Conservation (phyloP, 2,797 vertebrate species). For the Acrossocheilus fasciatus region DNA sequence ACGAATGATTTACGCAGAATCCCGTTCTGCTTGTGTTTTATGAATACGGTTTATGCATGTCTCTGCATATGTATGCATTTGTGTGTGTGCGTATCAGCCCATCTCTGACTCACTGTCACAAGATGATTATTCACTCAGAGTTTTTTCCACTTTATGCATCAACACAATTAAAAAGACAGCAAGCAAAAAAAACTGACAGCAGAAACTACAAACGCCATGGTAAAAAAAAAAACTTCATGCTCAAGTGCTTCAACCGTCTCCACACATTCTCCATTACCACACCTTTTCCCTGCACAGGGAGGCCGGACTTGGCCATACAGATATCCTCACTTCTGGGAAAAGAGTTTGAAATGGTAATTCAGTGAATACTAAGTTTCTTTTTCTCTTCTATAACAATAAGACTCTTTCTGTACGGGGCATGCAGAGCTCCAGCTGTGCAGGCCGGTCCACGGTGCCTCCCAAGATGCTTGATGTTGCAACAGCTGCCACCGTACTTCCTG, state of each 20-base stretch:
- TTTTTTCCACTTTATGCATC: slow-evolving; percentile 4
- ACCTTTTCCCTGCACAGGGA: slow-evolving; percentile 25
- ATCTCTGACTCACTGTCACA: slow-evolving; percentile 60
- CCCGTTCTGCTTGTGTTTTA: slow-evolving; percentile 8
- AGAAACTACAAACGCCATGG: not conserved
- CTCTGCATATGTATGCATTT: slow-evolving; percentile 5
- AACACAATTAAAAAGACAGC: slow-evolving; percentile 29
- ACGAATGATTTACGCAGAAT: not conserved
- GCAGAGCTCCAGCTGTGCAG: slow-evolving; percentile 59
- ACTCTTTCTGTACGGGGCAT: slow-evolving; percentile 46
- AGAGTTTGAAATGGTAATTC: slow-evolving; percentile 53
- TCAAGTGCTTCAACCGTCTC: not conserved
- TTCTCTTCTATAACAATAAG: slow-evolving; percentile 54
- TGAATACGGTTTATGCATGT: not conserved
- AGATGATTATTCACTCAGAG: slow-evolving; percentile 54
- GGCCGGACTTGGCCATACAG: slow-evolving; percentile 34
- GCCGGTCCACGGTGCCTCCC: slow-evolving; percentile 52
- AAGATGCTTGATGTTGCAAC: slow-evolving; percentile 71
- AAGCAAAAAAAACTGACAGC: not conserved
- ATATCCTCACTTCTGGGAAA: slow-evolving; percentile 41
- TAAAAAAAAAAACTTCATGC: not conserved
- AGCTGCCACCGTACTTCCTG: slow-evolving; percentile 69
- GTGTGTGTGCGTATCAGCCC: slow-evolving; percentile 35
- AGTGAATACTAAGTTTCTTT: slow-evolving; percentile 50
- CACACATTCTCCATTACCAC: slow-evolving; percentile 21